phyloP scores from a whole-genome alignment of 2,797 vertebrate species.

The Xenentodon cancila region DNA sequence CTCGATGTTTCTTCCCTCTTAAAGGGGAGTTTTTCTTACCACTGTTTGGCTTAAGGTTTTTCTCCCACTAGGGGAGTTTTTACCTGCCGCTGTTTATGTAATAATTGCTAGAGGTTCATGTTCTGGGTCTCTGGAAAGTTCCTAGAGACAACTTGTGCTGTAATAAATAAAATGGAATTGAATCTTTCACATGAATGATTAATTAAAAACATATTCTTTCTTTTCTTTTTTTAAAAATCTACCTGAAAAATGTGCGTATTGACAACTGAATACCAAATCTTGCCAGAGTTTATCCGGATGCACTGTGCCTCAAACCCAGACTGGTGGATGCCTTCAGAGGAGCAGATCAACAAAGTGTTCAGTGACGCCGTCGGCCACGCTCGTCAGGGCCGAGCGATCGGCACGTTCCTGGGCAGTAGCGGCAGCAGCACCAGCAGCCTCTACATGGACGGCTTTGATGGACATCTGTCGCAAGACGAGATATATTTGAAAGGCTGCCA shows the following conservation, averaged over 20 bases:
- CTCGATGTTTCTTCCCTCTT: no score
- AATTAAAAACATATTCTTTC: background rate
- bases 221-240: background rate
- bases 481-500: conserved; percentile 90
- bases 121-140: no score
- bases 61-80: no score
- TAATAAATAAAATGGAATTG: no score
- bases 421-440: conserved; percentile 87
- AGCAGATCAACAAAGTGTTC: conserved; percentile 99
- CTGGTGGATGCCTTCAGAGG: conserved; percentile 99
- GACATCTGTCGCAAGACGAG: conserved; percentile 91
- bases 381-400: conserved; percentile 94
- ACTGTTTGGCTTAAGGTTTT: no score
- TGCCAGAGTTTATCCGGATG: conserved; percentile 98
- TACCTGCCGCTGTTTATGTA: no score
- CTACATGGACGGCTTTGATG: conserved; percentile 91
- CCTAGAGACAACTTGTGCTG: no score
- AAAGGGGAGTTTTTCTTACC: no score
- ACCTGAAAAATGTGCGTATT: background rate
- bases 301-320: conserved; percentile 98
- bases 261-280: background rate
- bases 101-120: no score
- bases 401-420: conserved; percentile 86
- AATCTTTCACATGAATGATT: no score
- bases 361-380: conserved; percentile 97